Conservation (phyloP, 2,888 invertebrate genomes). For the Nasonovia ribisnigri region DNA sequence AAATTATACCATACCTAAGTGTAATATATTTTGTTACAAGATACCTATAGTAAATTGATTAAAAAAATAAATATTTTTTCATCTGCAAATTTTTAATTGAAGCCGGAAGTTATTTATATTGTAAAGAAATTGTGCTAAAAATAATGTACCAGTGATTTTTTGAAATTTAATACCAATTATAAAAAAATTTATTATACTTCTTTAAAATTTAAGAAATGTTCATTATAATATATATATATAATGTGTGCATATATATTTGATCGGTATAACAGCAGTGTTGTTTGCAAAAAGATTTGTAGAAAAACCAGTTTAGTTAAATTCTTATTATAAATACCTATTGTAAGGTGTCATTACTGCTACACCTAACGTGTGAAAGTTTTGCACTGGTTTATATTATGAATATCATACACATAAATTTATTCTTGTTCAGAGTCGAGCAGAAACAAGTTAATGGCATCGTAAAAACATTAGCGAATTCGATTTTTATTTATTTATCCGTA, state of each 20-base stretch:
- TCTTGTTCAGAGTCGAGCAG: neutral
- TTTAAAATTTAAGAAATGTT: conserved; percentile 19
- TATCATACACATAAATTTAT: conserved; percentile 43
- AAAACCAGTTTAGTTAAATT: conserved; percentile 58
- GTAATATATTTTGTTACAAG: neutral
- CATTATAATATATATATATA: neutral
- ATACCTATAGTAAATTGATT: neutral
- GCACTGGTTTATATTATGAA: conserved; percentile 49
- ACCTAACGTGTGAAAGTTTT: conserved; percentile 57
- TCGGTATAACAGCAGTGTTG: conserved; percentile 4
- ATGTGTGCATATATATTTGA: neutral
- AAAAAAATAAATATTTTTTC: neutral
- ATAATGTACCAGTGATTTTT: neutral
- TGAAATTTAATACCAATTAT: neutral
- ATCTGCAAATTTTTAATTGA: neutral
- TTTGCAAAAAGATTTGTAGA: conserved; percentile 36
- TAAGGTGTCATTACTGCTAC: conserved; percentile 52
- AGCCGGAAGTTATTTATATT: neutral
- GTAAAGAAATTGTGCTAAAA: neutral
- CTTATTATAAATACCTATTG: conserved; percentile 49
- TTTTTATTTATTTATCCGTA: neutral
- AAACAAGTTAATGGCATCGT: conserved; percentile 26
- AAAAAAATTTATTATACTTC: neutral
- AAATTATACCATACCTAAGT: neutral
- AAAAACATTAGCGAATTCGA: conserved; percentile 8